Evolutionary conservation across 2,113 vertebrate species (phyloP), one percentile per base, ranked within the genome.

Genomic region (Nothobranchius furzeri): DNA sequence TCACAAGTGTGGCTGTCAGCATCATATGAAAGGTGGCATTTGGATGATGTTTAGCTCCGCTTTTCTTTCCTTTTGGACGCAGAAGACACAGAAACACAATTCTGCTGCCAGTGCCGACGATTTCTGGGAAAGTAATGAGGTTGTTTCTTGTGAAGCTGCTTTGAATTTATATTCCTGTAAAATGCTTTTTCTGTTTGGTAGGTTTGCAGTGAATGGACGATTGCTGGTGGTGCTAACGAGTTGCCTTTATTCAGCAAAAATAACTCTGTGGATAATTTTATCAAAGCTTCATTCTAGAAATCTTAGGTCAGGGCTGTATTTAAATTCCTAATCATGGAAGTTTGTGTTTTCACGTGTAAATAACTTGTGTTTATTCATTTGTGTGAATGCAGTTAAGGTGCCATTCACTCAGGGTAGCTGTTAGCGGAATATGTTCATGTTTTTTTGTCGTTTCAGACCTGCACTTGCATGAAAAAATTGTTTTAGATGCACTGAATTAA

Each of bases 221-320:
- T 36, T 24, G 13, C 52, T 30, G n/a, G 6, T 60, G 40, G 48
- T 67, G 54, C 30, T 60, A 37, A n/a, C 40, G 49, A 24, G 60
- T 46, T 67, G 45, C 53, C 30, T 37, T 74, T 24, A 13, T n/a
- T 72, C n/a, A 43, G 10, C 30, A 60, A 47, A 24, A 36, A 15
- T 70, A 60, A 74, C 47, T 74, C 17, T 59, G 30, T 48, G 59
- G n/a, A 60, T 80, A 52, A 85, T 53, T 76, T 37, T 3, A 75
- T 77, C 37, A 60, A 51, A 68, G 24, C 25, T 69, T 24, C 7
- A 7, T 40, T 40, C 37, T 40, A 6, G 6, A 40, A 40, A 5
- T 9, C 6, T 40, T 40, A 6, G 6, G 1, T 40, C 37, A 40
- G 37, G 37, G 9, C 7, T 40, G 1, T 8, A 9, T 40, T 40